Evolutionary conservation across 2,113 vertebrate genomes (phyloP).

Genomic region (Tenrec ecaudatus): DNA sequence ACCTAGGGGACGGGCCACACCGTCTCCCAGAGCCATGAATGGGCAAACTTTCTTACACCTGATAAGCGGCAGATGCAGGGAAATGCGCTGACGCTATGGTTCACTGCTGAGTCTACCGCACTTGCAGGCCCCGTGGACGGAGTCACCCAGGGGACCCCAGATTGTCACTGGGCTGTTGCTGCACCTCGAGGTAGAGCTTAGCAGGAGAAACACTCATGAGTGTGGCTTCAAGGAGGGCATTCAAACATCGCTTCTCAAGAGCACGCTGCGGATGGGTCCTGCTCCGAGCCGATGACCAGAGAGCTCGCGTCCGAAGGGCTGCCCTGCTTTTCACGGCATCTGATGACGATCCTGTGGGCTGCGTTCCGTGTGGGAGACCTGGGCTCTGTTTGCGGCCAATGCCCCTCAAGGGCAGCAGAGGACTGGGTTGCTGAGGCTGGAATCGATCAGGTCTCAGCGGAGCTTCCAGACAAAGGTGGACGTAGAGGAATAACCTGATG

Average conservation of each 20-base stretch:
- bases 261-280: neutral
- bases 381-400: neutral
- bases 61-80: neutral
- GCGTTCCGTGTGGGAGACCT: neutral
- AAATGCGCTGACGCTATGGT: neutral
- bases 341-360: neutral
- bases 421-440: neutral
- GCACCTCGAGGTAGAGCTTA: neutral
- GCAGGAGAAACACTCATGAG: neutral
- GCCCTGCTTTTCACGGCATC: neutral
- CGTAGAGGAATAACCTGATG: neutral
- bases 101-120: neutral
- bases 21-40: neutral
- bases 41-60: neutral
- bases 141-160: neutral
- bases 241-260: too few species aligned
- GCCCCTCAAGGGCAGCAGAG: neutral
- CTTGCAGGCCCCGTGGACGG: too few species aligned
- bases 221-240: neutral
- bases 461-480: neutral
- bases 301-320: neutral
- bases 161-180: neutral
- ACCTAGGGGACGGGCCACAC: fast-evolving
- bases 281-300: neutral
- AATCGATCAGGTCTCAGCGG: neutral